Percentiles rank a stretch among this genome's conserved stretches.
Evolutionary conservation across 2,797 vertebrate genomes (phyloP).

Genomic region (Acanthurus lineatus): DNA sequence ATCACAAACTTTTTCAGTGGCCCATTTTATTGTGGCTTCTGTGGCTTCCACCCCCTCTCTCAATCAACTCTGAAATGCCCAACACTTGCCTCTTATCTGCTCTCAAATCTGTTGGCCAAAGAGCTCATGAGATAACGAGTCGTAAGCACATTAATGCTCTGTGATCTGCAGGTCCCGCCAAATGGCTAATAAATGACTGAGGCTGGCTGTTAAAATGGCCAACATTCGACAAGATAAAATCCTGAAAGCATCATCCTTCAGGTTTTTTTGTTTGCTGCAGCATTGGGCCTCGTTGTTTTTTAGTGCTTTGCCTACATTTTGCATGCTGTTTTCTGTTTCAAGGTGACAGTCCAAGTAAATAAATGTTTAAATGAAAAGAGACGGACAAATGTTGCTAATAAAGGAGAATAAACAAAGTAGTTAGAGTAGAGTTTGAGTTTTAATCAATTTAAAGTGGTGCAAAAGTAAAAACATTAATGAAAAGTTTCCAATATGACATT

Average conservation of each 20-base stretch:
- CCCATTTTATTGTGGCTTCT: slow-evolving; percentile 6
- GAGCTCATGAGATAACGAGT: slow-evolving; percentile 39
- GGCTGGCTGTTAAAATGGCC: slow-evolving; percentile 3
- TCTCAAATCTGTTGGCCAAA: slow-evolving; percentile 45
- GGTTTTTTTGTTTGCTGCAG: not conserved
- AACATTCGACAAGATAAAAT: slow-evolving; percentile 27
- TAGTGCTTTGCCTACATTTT: not conserved
- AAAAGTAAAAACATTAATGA: not conserved
- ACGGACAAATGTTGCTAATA: not conserved
- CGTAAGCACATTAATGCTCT: not conserved
- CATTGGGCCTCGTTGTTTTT: slow-evolving; percentile 3
- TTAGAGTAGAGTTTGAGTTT: not conserved
- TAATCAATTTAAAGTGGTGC: slow-evolving; percentile 1
- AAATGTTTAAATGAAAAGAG: slow-evolving; percentile 22
- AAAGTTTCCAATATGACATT: not conserved
- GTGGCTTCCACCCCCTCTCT: not conserved
- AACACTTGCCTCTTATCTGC: slow-evolving; percentile 42
- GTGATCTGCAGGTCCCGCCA: slow-evolving; percentile 26
- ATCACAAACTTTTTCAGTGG: slow-evolving; percentile 35
- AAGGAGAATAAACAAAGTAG: slow-evolving; percentile 5
- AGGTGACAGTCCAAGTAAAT: slow-evolving; percentile 31
- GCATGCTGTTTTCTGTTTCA: slow-evolving; percentile 26
- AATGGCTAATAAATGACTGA: slow-evolving; percentile 11
- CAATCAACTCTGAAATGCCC: slow-evolving; percentile 41
- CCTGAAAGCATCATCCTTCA: slow-evolving; percentile 1